phyloP scores from a whole-genome alignment of 2,113 vertebrate species.

The Nymphicus hollandicus region DNA sequence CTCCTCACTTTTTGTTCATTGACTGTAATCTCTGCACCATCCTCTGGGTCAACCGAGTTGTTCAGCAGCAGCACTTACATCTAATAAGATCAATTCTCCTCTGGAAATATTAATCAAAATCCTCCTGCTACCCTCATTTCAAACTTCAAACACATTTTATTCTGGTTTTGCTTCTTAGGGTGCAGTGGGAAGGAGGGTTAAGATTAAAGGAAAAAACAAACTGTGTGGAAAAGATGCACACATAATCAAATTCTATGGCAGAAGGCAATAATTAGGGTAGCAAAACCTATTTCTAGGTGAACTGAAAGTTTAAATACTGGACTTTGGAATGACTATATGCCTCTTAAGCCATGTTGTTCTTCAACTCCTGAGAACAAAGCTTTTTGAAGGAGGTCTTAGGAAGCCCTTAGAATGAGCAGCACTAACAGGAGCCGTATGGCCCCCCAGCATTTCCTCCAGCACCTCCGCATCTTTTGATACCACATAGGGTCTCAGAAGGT shows the following conservation, averaged over 20 bases:
- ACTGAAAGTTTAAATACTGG: not conserved
- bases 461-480: not conserved
- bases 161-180: not conserved
- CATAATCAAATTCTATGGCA: not conserved
- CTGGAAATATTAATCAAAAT: not conserved
- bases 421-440: accelerated
- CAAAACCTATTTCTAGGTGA: not conserved
- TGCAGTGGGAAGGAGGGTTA: not conserved
- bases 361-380: not conserved
- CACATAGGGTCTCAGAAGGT: not conserved
- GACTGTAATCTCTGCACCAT: not conserved
- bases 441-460: not conserved
- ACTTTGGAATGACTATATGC: not conserved
- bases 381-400: not conserved
- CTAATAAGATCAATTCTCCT: not conserved
- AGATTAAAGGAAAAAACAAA: not conserved
- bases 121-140: not conserved
- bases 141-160: not conserved
- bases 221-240: not conserved
- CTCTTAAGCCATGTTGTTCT: not conserved
- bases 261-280: not conserved
- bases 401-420: not conserved
- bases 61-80: not conserved
- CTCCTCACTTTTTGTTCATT: not conserved
- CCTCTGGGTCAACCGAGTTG: not conserved